Percentiles rank a stretch among this genome's conserved stretches.
phyloP scores from a whole-genome alignment of 2,888 invertebrate species.

The Herminia tarsipennalis region DNA sequence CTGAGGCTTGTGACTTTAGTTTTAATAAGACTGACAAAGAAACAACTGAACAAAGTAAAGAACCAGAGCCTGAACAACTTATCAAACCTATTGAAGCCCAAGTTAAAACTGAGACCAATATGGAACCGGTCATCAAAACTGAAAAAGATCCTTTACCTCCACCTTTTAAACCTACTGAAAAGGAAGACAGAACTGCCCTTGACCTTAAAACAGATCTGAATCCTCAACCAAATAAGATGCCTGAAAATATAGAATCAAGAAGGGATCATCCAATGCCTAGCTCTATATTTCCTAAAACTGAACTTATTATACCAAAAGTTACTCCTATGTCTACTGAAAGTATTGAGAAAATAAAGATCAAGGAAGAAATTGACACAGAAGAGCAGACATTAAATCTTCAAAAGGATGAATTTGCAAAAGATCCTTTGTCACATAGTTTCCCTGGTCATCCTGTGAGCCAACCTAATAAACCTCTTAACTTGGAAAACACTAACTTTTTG shows the following conservation, averaged over 20 bases:
- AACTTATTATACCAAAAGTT: constrained; percentile 87
- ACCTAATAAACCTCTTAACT: constrained; percentile 74
- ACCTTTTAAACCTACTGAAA: constrained; percentile 66
- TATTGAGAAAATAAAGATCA: constrained; percentile 81
- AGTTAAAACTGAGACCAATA: constrained; percentile 64
- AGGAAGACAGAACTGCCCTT: constrained; percentile 70
- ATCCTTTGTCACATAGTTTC: constrained; percentile 78
- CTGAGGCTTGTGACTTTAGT: constrained; percentile 80
- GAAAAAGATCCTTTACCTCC: constrained; percentile 73
- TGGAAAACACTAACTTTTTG: constrained; percentile 80
- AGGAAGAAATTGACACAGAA: constrained; percentile 80
- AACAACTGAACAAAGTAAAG: constrained; percentile 70
- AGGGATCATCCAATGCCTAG: constrained; percentile 60
- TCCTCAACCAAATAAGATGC: constrained; percentile 49
- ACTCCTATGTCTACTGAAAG: constrained; percentile 82
- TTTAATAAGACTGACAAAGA: constrained; percentile 79
- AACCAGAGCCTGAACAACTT: constrained; percentile 60
- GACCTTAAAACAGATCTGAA: constrained; percentile 76
- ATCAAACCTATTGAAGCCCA: constrained; percentile 67
- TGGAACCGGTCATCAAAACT: constrained; percentile 66
- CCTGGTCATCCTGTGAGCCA: constrained; percentile 69
- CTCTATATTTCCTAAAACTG: constrained; percentile 83
- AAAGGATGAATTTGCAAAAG: constrained; percentile 78
- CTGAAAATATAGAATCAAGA: constrained; percentile 66
- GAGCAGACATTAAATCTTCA: constrained; percentile 73